Conservation (phyloP, 1,140 invertebrate species). For the Helicoverpa armigera region DNA sequence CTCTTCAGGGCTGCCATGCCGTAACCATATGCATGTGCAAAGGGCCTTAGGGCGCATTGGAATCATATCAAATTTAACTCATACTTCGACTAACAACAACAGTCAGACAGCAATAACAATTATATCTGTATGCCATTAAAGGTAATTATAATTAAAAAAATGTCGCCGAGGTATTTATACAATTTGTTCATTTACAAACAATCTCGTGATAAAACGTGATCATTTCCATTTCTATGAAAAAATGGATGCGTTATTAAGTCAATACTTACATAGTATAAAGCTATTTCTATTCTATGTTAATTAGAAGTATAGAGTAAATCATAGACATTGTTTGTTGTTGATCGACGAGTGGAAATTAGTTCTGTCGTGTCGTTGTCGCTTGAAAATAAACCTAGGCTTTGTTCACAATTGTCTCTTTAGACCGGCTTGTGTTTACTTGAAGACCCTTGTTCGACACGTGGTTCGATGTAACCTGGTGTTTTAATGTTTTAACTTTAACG, state of each 20-base stretch:
- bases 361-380: neutral
- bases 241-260: conserved; percentile 3
- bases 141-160: neutral
- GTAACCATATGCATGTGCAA: too few species aligned
- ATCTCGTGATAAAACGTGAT: neutral
- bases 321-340: neutral
- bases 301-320: conserved; percentile 7
- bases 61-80: too few species aligned
- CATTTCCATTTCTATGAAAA: conserved; percentile 24
- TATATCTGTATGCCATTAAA: neutral
- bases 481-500: neutral
- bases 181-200: conserved; percentile 32
- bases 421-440: neutral
- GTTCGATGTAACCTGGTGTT: neutral
- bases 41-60: too few species aligned
- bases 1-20: too few species aligned
- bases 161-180: neutral
- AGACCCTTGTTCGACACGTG: neutral
- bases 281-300: conserved; percentile 27
- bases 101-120: too few species aligned
- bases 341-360: neutral
- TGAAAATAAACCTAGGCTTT: conserved; percentile 17
- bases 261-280: neutral
- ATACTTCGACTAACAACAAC: neutral
- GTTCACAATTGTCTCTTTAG: neutral